Evolutionary conservation across 1,140 invertebrate genomes (phyloP).

Genomic region (Wasmannia auropunctata): DNA sequence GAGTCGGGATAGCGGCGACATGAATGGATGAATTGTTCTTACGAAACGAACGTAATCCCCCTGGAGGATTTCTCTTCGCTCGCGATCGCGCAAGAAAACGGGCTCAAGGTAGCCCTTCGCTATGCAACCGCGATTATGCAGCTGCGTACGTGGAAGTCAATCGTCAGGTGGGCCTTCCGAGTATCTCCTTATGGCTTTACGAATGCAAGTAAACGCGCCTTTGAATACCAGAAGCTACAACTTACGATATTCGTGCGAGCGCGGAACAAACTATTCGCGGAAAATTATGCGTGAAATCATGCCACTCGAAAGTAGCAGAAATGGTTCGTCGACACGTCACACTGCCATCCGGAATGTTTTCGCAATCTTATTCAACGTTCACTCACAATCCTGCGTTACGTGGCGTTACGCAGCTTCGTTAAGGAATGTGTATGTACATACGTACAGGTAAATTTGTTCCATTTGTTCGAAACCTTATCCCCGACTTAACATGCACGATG

Average conservation of each 20-base stretch:
- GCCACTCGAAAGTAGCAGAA: constrained; percentile 35
- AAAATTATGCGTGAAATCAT: constrained; percentile 32
- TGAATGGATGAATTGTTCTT: constrained; percentile 61
- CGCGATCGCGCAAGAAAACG: constrained; percentile 36
- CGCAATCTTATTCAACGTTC: not conserved
- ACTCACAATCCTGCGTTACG: not conserved
- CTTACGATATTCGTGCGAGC: not conserved
- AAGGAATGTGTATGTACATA: not conserved
- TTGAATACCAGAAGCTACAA: constrained; percentile 7
- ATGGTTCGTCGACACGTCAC: not conserved
- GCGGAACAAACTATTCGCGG: constrained; percentile 28
- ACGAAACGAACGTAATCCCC: constrained; percentile 49
- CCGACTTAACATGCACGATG: constrained; percentile 2
- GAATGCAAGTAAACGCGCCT: not conserved
- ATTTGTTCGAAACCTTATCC: not conserved
- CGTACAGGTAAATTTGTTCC: not conserved
- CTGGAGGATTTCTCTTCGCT: constrained; percentile 57
- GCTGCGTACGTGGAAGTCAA: constrained; percentile 37
- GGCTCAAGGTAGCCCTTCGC: constrained; percentile 60
- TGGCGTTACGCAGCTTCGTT: not conserved
- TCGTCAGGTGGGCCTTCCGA: constrained; percentile 28
- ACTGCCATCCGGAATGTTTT: not conserved
- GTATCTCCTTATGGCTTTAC: not conserved
- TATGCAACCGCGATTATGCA: constrained; percentile 53
- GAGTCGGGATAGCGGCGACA: not conserved